Evolutionary conservation across 2,113 vertebrate genomes (phyloP).

Genomic region (Lanius collurio): DNA sequence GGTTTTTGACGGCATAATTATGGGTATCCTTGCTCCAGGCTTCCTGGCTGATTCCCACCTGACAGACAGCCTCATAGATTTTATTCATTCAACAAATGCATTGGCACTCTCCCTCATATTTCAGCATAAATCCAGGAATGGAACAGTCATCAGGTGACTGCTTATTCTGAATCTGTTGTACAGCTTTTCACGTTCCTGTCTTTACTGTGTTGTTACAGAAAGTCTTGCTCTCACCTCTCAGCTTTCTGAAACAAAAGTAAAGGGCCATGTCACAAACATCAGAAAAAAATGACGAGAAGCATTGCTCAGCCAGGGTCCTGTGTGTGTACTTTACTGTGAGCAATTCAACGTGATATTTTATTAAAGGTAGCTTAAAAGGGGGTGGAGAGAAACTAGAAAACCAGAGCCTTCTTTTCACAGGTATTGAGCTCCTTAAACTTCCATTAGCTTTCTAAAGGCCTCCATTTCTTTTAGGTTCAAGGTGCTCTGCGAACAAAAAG

Average conservation of each 20-base stretch:
- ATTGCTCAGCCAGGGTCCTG: not conserved
- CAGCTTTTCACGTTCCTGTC: slow-evolving; percentile 6
- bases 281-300: not conserved
- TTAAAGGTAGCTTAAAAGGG: slow-evolving; percentile 10
- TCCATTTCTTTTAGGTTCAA: slow-evolving; percentile 17
- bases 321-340: not conserved
- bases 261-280: not conserved
- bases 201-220: slow-evolving; percentile 9
- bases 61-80: slow-evolving; percentile 28
- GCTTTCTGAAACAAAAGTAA: slow-evolving; percentile 30
- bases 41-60: slow-evolving; percentile 39
- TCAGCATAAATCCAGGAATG: slow-evolving; percentile 39
- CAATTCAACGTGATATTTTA: not conserved
- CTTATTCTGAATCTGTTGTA: not conserved
- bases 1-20: slow-evolving; percentile 40
- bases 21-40: slow-evolving; percentile 46
- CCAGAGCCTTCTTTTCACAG: not conserved
- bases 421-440: slow-evolving; percentile 17
- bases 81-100: slow-evolving; percentile 29
- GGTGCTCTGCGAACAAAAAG: slow-evolving; percentile 17
- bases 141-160: slow-evolving; percentile 11
- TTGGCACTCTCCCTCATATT: not conserved
- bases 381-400: not conserved
- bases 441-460: slow-evolving; percentile 29
- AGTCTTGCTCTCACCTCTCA: not conserved